phyloP scores from a whole-genome alignment of 2,888 invertebrate species.

The Acrobasis consociella region DNA sequence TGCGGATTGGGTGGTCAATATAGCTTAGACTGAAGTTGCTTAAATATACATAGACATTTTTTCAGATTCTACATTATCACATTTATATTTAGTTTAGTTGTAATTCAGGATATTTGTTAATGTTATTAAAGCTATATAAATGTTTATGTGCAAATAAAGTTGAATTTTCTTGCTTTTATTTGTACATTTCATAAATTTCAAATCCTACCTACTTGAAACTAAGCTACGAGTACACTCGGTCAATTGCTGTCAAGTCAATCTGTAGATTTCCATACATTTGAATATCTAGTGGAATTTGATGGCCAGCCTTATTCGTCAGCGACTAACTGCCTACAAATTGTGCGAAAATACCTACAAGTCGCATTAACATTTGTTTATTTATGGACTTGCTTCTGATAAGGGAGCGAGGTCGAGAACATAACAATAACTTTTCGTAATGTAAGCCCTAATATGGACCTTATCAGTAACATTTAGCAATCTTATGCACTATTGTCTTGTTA shows the following conservation, averaged over 20 bases:
- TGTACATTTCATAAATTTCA: neutral
- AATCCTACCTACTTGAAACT: constrained; percentile 7
- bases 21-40: too few relatives aligned
- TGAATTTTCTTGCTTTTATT: too few relatives aligned
- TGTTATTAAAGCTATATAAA: too few relatives aligned
- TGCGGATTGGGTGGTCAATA: too few relatives aligned
- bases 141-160: too few relatives aligned
- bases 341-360: neutral
- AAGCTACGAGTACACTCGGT: constrained; percentile 9
- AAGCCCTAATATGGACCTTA: constrained; percentile 3
- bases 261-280: constrained; percentile 18
- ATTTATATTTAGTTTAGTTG: too few relatives aligned
- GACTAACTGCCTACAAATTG: constrained; percentile 5
- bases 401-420: constrained; percentile 4
- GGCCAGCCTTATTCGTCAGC: constrained; percentile 17
- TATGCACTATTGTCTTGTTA: constrained; percentile 5
- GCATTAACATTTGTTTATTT: constrained; percentile 17
- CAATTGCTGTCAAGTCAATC: constrained; percentile 15
- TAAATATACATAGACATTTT: too few relatives aligned
- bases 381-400: constrained; percentile 6
- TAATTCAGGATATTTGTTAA: too few relatives aligned
- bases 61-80: neutral
- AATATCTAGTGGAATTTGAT: constrained; percentile 21
- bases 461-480: constrained; percentile 1
- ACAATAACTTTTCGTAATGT: constrained; percentile 12